Conservation (phyloP, 2,888 invertebrate species). For the Yponomeuta plumbellus region DNA sequence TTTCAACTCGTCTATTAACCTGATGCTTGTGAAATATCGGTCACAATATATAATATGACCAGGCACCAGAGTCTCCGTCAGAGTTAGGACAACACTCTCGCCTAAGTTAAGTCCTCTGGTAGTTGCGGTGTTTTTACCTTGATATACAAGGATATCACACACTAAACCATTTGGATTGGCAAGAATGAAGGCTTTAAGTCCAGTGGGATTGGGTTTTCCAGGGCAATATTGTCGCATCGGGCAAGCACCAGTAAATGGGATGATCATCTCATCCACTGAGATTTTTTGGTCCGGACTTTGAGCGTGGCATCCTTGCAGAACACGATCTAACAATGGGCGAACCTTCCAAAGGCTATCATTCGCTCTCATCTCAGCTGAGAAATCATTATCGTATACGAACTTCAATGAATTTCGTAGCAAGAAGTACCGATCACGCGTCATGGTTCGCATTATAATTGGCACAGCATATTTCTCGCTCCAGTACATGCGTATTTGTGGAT, state of each 20-base stretch:
- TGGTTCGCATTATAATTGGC: neutral
- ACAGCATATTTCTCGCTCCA: constrained; percentile 5
- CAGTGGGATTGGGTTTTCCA: constrained; percentile 13
- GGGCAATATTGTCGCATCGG: constrained; percentile 15
- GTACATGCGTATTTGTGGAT: neutral
- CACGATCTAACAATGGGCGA: constrained; percentile 1
- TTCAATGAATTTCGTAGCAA: neutral
- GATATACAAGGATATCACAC: constrained; percentile 8
- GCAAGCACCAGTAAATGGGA: constrained; percentile 9
- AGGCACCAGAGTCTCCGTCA: constrained; percentile 20
- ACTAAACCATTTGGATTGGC: constrained; percentile 13
- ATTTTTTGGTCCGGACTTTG: no score
- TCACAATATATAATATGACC: constrained; percentile 23
- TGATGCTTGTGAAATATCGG: constrained; percentile 20
- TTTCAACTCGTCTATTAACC: neutral
- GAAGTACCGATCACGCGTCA: constrained; percentile 1
- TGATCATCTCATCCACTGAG: constrained; percentile 6
- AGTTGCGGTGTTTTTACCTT: constrained; percentile 11
- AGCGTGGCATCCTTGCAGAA: constrained; percentile 21
- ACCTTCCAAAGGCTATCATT: constrained; percentile 7
- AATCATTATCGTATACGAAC: constrained; percentile 5
- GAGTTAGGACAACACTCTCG: neutral
- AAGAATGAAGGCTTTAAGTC: constrained; percentile 11
- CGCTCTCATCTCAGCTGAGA: neutral
- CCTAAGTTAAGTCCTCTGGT: neutral